Evolutionary conservation across 2,113 vertebrate genomes (phyloP).

Genomic region (Platycercus adscitus): DNA sequence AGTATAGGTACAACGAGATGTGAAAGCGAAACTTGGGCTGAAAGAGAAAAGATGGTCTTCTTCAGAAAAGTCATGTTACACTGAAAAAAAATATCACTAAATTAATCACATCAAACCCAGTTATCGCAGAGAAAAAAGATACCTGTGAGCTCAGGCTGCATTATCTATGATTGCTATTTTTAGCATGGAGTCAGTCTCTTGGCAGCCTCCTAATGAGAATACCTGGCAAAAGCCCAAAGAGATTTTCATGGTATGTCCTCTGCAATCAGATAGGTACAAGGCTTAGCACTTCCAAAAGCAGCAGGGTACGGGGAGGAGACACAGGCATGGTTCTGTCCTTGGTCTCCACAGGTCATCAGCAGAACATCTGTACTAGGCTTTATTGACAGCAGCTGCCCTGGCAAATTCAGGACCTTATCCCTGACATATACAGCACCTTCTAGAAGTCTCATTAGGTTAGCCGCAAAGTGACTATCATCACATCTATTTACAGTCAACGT

Average conservation of each 20-base stretch:
- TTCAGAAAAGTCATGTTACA: neutral
- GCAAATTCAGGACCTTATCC: neutral
- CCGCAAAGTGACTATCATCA: neutral
- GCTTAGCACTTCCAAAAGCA: neutral
- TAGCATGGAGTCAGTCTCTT: neutral
- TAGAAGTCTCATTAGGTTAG: neutral
- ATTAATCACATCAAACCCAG: neutral
- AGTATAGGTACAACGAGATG: conserved; percentile 71
- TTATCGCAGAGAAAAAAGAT: neutral
- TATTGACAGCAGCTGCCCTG: neutral
- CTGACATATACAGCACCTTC: neutral
- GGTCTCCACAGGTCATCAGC: neutral
- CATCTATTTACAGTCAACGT: too few relatives aligned
- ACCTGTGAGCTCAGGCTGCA: neutral
- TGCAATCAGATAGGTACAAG: neutral
- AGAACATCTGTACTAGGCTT: neutral
- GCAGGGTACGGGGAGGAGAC: neutral
- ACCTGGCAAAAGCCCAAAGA: neutral
- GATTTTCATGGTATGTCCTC: neutral
- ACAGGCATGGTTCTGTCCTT: neutral
- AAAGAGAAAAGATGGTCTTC: neutral
- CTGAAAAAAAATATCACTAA: rapidly evolving
- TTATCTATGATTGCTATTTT: neutral
- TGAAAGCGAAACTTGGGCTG: conserved; percentile 40
- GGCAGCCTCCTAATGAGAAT: neutral